Conservation (phyloP, 2,888 invertebrate species). For the Brenthis hecate region DNA sequence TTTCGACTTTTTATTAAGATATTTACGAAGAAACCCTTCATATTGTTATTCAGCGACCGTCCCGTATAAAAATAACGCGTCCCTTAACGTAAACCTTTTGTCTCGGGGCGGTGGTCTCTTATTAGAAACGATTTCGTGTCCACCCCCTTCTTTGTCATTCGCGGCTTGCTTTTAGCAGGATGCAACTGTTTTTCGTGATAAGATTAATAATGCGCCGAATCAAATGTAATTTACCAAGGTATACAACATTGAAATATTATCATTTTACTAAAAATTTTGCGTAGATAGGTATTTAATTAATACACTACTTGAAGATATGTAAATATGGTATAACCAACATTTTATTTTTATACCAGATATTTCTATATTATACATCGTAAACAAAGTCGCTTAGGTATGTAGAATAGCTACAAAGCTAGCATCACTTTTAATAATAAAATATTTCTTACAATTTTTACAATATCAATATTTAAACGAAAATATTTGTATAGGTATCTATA, state of each 20-base stretch:
- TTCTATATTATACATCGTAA: no score
- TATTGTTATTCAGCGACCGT: conserved; percentile 75
- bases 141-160: conserved; percentile 75
- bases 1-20: conserved; percentile 75
- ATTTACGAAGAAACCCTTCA: conserved; percentile 68
- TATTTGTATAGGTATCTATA: neutral
- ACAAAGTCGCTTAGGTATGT: no score
- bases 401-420: no score
- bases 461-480: neutral
- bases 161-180: conserved; percentile 72
- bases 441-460: neutral
- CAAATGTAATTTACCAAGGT: no score
- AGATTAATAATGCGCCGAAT: conserved; percentile 60
- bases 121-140: conserved; percentile 65
- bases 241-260: no score
- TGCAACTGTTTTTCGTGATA: conserved; percentile 76
- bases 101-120: conserved; percentile 64
- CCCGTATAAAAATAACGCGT: conserved; percentile 76
- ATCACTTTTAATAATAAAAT: neutral
- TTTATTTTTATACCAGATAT: no score
- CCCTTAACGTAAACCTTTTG: conserved; percentile 75
- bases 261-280: no score
- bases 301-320: no score
- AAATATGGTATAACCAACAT: no score
- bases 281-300: no score